Evolutionary conservation across 2,888 invertebrate genomes (phyloP).

Genomic region (Diarsia rubi): DNA sequence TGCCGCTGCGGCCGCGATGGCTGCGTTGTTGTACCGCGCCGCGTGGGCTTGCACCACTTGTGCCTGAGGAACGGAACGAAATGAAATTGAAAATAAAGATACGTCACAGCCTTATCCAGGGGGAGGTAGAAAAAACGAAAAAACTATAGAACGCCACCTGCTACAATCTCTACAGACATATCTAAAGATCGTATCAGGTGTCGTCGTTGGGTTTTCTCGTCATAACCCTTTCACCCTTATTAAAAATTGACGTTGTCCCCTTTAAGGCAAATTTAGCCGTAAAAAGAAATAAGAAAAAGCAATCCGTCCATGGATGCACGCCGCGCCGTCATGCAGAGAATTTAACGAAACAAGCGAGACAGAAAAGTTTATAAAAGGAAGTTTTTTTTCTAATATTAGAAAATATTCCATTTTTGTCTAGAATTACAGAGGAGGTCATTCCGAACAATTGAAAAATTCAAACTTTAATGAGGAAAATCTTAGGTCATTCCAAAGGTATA

Average conservation of each 20-base stretch:
- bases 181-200: too few relatives aligned
- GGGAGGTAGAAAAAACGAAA: too few relatives aligned
- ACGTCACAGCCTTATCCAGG: not conserved
- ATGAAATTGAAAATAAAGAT: not conserved
- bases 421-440: not conserved
- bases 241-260: not conserved
- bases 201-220: too few relatives aligned
- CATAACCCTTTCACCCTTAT: too few relatives aligned
- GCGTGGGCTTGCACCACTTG: slow-evolving; percentile 88
- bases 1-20: slow-evolving; percentile 81
- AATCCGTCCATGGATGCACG: too few relatives aligned
- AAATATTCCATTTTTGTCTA: too few relatives aligned
- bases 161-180: not conserved
- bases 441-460: not conserved
- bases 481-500: not conserved
- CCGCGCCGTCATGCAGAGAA: not conserved
- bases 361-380: not conserved
- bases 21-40: slow-evolving; percentile 86
- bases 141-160: not conserved
- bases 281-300: not conserved
- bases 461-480: not conserved
- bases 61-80: slow-evolving; percentile 72
- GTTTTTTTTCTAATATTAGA: too few relatives aligned
- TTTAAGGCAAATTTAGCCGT: not conserved
- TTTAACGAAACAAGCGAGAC: not conserved